Percentiles rank a stretch among this genome's conserved stretches.
phyloP scores from a whole-genome alignment of 2,113 vertebrate genomes.

The Puffinus mauretanicus region DNA sequence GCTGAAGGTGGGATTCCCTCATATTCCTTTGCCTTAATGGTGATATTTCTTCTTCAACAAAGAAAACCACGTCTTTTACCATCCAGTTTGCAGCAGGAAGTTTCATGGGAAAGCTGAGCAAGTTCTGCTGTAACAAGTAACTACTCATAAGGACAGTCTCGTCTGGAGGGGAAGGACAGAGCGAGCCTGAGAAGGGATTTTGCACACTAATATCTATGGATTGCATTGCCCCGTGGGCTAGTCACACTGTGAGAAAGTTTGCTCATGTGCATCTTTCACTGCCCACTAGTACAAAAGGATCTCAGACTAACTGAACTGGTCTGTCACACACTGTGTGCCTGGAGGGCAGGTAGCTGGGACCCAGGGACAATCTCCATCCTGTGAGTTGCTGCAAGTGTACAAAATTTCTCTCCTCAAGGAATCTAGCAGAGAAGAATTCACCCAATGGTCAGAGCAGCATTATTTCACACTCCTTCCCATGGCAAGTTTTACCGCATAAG shows the following conservation, averaged over 20 bases:
- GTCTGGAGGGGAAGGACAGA: neutral
- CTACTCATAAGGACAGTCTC: neutral
- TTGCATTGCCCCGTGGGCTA: neutral
- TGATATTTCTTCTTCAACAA: conserved; percentile 98
- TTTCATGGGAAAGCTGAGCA: neutral
- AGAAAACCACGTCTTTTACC: conserved; percentile 89
- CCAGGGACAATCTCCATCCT: neutral
- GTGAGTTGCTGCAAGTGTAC: neutral
- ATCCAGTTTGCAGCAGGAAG: neutral
- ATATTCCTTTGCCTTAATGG: conserved; percentile 97
- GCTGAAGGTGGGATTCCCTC: conserved; percentile 96
- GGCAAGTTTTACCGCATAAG: neutral
- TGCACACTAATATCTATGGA: neutral
- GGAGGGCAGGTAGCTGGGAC: neutral
- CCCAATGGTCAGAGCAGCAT: neutral
- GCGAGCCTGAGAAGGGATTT: neutral
- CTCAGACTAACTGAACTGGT: neutral
- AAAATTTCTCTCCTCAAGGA: neutral
- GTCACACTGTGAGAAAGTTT: neutral
- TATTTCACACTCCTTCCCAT: neutral
- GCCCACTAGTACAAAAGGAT: neutral
- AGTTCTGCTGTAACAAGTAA: neutral
- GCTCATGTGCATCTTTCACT: neutral
- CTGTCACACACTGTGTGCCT: neutral
- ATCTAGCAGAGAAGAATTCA: neutral